Evolutionary conservation across 2,888 invertebrate species (phyloP).

Genomic region (Muschampia plurimacula): DNA sequence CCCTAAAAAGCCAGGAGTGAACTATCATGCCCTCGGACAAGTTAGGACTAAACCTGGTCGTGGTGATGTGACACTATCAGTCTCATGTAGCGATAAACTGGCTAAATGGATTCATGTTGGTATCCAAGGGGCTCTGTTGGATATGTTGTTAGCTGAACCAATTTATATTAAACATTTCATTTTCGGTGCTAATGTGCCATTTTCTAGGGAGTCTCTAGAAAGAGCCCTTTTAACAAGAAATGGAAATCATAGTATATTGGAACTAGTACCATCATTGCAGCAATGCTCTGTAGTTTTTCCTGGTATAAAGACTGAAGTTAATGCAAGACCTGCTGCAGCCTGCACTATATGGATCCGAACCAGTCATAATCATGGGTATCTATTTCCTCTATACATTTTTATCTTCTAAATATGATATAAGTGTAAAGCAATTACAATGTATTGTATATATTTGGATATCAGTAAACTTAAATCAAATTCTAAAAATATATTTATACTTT

Average conservation of each 20-base stretch:
- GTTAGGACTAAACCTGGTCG: slow-evolving; percentile 96
- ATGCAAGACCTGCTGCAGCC: slow-evolving; percentile 61
- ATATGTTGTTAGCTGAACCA: slow-evolving; percentile 87
- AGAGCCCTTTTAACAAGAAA: slow-evolving; percentile 80
- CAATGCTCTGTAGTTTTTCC: slow-evolving; percentile 60
- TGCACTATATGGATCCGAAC: slow-evolving; percentile 72
- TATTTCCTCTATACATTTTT: slow-evolving; percentile 34
- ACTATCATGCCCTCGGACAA: slow-evolving; percentile 87
- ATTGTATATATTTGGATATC: not conserved
- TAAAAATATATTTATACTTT: too few relatives aligned
- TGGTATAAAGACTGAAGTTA: slow-evolving; percentile 53
- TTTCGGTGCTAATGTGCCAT: slow-evolving; percentile 89
- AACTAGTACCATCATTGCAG: slow-evolving; percentile 57
- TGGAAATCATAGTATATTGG: slow-evolving; percentile 39
- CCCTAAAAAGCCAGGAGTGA: slow-evolving; percentile 79
- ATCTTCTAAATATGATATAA: not conserved
- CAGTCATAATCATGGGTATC: slow-evolving; percentile 60
- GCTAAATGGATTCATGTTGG: slow-evolving; percentile 95
- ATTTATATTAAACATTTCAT: slow-evolving; percentile 90
- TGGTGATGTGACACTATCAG: slow-evolving; percentile 94
- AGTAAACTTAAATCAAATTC: too few relatives aligned
- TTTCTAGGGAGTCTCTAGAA: slow-evolving; percentile 84
- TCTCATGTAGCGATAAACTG: slow-evolving; percentile 98
- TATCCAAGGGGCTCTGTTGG: slow-evolving; percentile 93
- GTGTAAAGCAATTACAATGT: not conserved